phyloP scores from a whole-genome alignment of 1,140 invertebrate genomes.

The Pogonognathellus flavescens region DNA sequence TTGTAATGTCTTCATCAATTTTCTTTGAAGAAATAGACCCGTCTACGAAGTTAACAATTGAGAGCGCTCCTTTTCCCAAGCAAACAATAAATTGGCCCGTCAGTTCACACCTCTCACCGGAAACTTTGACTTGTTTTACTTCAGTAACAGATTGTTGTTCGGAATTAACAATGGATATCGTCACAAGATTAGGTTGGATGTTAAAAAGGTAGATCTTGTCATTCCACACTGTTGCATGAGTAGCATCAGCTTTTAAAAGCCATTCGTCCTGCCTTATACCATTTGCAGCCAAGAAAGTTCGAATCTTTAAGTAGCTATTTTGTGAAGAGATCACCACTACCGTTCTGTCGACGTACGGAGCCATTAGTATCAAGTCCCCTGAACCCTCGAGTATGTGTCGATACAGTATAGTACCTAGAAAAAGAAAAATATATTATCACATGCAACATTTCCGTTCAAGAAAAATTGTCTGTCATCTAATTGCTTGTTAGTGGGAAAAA shows the following conservation, averaged over 20 bases:
- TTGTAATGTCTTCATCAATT: slow-evolving; percentile 42
- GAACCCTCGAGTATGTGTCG: slow-evolving; percentile 80
- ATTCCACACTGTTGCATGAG: slow-evolving; percentile 40
- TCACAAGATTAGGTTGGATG: slow-evolving; percentile 22
- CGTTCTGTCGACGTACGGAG: slow-evolving; percentile 48
- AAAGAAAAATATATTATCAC: slow-evolving; percentile 29
- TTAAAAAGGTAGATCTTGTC: slow-evolving; percentile 59
- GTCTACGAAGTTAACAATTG: slow-evolving; percentile 55
- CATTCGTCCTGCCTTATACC: slow-evolving; percentile 76
- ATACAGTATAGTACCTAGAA: slow-evolving; percentile 82
- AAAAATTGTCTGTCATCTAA: neutral
- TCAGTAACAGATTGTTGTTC: slow-evolving; percentile 21
- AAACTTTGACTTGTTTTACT: slow-evolving; percentile 24
- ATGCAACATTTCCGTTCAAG: too few relatives aligned
- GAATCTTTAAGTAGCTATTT: slow-evolving; percentile 69
- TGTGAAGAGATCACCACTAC: slow-evolving; percentile 53
- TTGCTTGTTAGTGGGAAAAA: too few relatives aligned
- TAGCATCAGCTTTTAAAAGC: slow-evolving; percentile 68
- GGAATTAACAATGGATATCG: neutral
- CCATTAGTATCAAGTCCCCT: slow-evolving; percentile 56
- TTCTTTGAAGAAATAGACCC: slow-evolving; percentile 40
- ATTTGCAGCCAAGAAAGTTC: slow-evolving; percentile 82
- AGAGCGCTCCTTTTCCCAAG: slow-evolving; percentile 39
- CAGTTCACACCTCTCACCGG: slow-evolving; percentile 45
- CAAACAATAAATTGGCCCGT: slow-evolving; percentile 59